phyloP scores from a whole-genome alignment of 2,888 invertebrate genomes.

The Phlogophora meticulosa region DNA sequence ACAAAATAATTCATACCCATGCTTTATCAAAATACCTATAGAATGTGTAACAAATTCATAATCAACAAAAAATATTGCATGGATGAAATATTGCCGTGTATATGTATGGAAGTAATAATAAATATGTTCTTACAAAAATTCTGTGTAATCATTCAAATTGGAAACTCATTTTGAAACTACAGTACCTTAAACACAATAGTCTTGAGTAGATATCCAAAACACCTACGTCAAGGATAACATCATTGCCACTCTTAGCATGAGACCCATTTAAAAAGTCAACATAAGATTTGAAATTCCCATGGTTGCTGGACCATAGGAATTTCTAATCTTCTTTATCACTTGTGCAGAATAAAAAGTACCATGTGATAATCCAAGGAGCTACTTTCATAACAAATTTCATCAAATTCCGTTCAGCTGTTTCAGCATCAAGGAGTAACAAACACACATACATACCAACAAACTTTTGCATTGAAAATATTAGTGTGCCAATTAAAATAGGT shows the following conservation, averaged over 20 bases:
- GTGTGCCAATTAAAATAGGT: neutral
- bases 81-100: conserved; percentile 42
- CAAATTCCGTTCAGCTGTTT: no score
- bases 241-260: neutral
- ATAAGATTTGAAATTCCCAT: no score
- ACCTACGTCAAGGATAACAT: neutral
- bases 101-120: conserved; percentile 36
- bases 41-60: conserved; percentile 35
- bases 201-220: neutral
- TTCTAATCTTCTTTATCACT: no score
- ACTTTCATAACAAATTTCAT: no score
- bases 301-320: no score
- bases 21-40: conserved; percentile 40
- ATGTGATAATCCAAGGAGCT: no score
- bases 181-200: neutral
- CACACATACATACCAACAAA: no score
- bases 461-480: no score
- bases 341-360: no score
- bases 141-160: neutral
- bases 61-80: conserved; percentile 47
- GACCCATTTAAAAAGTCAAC: no score
- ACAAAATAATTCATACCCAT: conserved; percentile 44
- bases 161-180: neutral
- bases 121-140: conserved; percentile 47
- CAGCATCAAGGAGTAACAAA: no score